phyloP scores from a whole-genome alignment of 2,113 vertebrate genomes.

The Serinus canaria region DNA sequence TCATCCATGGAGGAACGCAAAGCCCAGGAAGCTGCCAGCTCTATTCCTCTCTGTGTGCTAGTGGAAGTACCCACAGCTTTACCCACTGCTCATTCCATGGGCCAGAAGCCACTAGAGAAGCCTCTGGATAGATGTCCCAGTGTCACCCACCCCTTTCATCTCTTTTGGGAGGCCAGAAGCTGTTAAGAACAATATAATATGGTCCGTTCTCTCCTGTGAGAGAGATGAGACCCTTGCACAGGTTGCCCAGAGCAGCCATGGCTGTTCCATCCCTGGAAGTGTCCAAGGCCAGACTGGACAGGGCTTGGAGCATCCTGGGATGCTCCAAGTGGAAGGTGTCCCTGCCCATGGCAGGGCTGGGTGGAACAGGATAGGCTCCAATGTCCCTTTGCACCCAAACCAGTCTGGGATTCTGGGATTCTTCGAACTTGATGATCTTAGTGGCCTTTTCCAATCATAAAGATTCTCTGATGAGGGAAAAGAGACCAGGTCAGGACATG shows the following conservation, averaged over 20 bases:
- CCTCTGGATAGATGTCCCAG: neutral
- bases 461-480: neutral
- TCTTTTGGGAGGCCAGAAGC: neutral
- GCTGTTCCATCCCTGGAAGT: neutral
- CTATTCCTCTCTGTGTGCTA: neutral
- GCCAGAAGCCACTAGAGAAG: neutral
- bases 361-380: neutral
- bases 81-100: neutral
- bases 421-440: neutral
- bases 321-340: neutral
- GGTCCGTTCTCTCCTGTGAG: neutral
- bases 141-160: neutral
- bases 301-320: neutral
- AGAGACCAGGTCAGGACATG: neutral
- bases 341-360: neutral
- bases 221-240: neutral
- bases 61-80: neutral
- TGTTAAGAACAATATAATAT: neutral
- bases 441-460: neutral
- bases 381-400: neutral
- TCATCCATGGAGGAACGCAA: fast-evolving
- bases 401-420: neutral
- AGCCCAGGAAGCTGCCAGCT: neutral
- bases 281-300: neutral
- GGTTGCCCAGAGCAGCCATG: neutral